Conservation (phyloP, 2,113 vertebrate species). For the Ceuthmochares aereus region DNA sequence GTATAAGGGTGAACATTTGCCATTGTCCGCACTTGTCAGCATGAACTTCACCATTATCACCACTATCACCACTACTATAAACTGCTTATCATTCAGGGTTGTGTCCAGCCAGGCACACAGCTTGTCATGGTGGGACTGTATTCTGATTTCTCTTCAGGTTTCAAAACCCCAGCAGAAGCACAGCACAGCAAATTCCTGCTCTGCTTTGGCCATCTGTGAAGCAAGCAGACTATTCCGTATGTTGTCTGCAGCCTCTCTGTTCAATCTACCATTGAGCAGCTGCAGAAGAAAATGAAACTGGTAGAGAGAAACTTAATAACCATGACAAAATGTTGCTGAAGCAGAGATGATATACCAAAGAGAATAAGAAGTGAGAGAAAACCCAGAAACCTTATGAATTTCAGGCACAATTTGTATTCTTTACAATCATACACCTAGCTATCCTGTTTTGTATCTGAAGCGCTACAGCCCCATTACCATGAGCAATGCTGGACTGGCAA, state of each 20-base stretch:
- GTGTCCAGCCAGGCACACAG: not conserved
- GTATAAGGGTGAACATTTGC: not conserved
- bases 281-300: not conserved
- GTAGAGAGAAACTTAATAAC: not conserved
- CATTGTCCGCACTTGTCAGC: not conserved
- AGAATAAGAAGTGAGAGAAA: not conserved
- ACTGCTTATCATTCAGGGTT: not conserved
- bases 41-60: not conserved
- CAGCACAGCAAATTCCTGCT: not conserved
- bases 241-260: not conserved
- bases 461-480: not conserved
- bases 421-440: not conserved
- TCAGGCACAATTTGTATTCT: not conserved
- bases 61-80: not conserved
- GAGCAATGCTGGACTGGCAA: not conserved
- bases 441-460: not conserved
- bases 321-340: not conserved
- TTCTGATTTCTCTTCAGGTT: not conserved
- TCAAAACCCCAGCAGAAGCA: not conserved
- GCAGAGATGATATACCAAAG: not conserved
- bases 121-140: not conserved
- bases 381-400: not conserved
- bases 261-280: not conserved
- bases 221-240: not conserved
- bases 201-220: not conserved